phyloP scores from a whole-genome alignment of 2,888 invertebrate genomes.

The Lepeophtheirus nordmannii region DNA sequence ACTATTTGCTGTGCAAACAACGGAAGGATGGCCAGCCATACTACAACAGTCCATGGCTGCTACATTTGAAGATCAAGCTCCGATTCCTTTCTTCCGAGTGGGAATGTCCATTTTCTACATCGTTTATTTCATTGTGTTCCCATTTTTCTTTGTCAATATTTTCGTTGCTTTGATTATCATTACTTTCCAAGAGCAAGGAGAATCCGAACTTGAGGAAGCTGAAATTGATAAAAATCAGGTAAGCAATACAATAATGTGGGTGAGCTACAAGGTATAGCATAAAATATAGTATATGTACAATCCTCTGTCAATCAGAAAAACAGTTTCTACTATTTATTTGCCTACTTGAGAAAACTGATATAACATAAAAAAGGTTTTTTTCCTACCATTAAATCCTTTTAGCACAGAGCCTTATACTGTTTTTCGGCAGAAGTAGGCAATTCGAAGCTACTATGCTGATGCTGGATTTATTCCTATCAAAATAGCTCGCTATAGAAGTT shows the following conservation, averaged over 20 bases:
- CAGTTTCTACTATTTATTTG: not conserved
- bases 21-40: slow-evolving; percentile 97
- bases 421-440: too few relatives aligned
- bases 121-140: slow-evolving; percentile 99
- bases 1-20: slow-evolving; percentile 97
- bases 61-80: slow-evolving; percentile 91
- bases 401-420: too few relatives aligned
- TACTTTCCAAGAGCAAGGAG: slow-evolving; percentile 99
- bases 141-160: slow-evolving; percentile 99
- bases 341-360: too few relatives aligned
- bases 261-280: too few relatives aligned
- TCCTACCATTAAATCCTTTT: not conserved
- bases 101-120: slow-evolving; percentile 99
- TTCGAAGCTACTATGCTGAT: too few relatives aligned
- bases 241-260: not conserved
- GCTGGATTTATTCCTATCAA: too few relatives aligned
- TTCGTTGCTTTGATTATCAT: slow-evolving; percentile 99
- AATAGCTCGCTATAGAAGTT: too few relatives aligned
- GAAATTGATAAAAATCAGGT: slow-evolving; percentile 98
- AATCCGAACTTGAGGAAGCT: slow-evolving; percentile 88
- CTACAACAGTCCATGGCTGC: slow-evolving; percentile 99
- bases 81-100: slow-evolving; percentile 96
- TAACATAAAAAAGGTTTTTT: too few relatives aligned
- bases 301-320: too few relatives aligned
- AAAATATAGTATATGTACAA: too few relatives aligned